Evolutionary conservation across 2,797 vertebrate genomes (phyloP).

Genomic region (Sebastes alutus): DNA sequence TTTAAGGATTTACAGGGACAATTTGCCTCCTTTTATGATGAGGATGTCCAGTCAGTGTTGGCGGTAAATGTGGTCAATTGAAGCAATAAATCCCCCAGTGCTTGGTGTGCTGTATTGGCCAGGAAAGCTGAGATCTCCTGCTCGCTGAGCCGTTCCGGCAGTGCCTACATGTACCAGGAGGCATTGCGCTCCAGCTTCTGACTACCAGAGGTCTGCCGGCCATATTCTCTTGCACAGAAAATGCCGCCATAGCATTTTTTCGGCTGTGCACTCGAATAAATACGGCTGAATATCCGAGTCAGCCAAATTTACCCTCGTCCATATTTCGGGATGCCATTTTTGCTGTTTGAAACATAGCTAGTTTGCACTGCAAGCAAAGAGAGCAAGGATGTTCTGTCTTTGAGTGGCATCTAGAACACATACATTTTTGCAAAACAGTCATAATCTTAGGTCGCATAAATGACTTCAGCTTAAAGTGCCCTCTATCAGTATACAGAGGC

Average conservation of each 20-base stretch:
- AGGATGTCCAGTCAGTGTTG: not conserved
- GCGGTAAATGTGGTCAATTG: not conserved
- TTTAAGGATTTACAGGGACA: not conserved
- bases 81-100: not conserved
- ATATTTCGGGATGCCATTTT: not conserved
- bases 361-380: not conserved
- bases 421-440: too few species aligned
- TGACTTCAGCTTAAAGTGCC: too few species aligned
- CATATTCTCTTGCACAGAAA: not conserved
- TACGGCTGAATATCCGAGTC: not conserved
- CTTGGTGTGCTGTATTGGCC: not conserved
- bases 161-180: not conserved
- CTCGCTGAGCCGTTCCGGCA: accelerated
- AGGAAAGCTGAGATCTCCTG: not conserved
- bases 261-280: not conserved
- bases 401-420: not conserved
- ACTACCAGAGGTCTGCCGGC: not conserved
- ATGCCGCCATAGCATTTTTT: not conserved
- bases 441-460: too few species aligned
- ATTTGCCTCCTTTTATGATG: not conserved
- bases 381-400: not conserved
- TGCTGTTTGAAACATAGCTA: not conserved
- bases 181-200: not conserved
- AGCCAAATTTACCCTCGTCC: not conserved
- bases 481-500: too few species aligned